These are phyloP conservation scores for Siphonodentalium dalli DNA, from an alignment of 2,888 invertebrate species.

Conservation along the genomic window DNA sequence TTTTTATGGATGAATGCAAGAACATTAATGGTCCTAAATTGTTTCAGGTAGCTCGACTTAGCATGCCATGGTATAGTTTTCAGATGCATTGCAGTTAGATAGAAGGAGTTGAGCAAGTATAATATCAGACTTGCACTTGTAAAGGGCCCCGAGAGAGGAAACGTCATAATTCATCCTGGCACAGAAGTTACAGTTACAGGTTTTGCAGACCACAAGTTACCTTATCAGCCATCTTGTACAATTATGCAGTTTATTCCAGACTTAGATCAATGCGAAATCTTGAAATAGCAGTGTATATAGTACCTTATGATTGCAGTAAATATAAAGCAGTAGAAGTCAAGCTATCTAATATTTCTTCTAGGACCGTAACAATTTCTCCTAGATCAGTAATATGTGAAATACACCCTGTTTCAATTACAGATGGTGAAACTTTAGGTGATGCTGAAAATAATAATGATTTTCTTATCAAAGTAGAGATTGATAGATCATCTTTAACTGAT, in stretches of 20 bases:
- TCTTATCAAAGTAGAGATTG: not conserved
- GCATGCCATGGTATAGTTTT: constrained; percentile 7
- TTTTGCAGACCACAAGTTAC: not conserved
- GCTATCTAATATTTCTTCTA: not conserved
- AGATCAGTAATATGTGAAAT: not conserved
- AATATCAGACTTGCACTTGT: not conserved
- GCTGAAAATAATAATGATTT: no score
- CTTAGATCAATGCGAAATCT: not conserved
- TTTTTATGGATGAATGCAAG: not conserved
- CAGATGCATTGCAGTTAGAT: not conserved
- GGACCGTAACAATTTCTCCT: not conserved
- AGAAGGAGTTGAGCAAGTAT: not conserved
- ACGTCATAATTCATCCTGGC: not conserved
- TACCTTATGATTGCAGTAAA: not conserved
- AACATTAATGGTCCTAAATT: not conserved
- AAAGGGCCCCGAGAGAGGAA: not conserved
- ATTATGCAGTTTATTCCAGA: not conserved
- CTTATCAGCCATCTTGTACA: not conserved
- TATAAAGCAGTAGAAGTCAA: not conserved
- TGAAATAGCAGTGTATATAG: not conserved
- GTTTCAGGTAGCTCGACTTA: not conserved
- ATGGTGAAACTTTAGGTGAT: not conserved
- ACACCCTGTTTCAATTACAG: not conserved
- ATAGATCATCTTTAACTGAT: no score
- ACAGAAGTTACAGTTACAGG: not conserved